Evolutionary conservation across 1,140 invertebrate species (phyloP), one percentile per base, ranked within the genome.

Genomic region (Eurosta solidaginis): DNA sequence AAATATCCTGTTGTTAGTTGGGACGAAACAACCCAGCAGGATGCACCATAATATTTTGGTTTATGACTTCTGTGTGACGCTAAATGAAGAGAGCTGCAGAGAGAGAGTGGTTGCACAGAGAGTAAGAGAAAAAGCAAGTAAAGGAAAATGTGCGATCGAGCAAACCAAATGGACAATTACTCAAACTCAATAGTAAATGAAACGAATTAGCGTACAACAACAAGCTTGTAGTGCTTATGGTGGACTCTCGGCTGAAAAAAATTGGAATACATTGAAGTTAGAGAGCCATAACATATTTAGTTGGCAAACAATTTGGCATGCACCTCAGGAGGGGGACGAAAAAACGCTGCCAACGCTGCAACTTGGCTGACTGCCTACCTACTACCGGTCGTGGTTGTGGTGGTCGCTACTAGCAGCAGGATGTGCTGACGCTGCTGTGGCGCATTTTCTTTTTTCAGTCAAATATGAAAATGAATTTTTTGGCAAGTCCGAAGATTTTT

Each of bases 21-120:
- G 80, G 78, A 54, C 83, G 84, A 81, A 85, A 84, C 84, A 83
- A 82, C 73, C 14, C 84, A 85, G 84, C 84, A 80, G 84, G 84
- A 80, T 81, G 85, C 81, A 85, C 82, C 83, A 85, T 85, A 85
- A 85, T 85, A 85, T 85, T 85, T 85, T 85, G 84, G 84, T 85
- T 85, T 77, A 77, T 77, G 76, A 77, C 76, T 77, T 52, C 76
- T 47, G 75, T 52, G 12, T 40, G 45, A 40, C 49, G 84, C 81
- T 78, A 79, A 52, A 74, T 79, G 79, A 47, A 54, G 47, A 33
- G 29, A 77, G 63, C 22, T 20, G 33, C 42, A 29, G 42, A 73
- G 25, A 20, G 44, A 36, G 50, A 36, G 36, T 45, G 68, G 22
- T 3, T 20, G 1, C 9, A 1, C 5, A 25, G 44, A 27, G 44